A percentile compares a stretch with the other conserved stretches of the same genome.
Conservation (phyloP, 2,797 vertebrate genomes). For the Lophius americanus region DNA sequence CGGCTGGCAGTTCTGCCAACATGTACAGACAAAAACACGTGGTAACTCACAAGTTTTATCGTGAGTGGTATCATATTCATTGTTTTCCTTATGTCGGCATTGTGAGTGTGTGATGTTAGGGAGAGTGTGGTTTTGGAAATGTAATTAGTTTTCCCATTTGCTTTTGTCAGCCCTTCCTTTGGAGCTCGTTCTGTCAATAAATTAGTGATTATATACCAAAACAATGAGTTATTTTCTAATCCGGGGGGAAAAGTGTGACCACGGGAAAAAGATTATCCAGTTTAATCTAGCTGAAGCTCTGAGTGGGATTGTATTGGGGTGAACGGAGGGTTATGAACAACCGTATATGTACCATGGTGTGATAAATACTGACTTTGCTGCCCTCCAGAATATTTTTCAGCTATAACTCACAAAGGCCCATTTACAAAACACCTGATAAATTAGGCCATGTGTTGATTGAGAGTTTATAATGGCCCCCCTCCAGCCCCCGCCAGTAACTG, state of each 20-base stretch:
- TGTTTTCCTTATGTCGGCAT: conserved; percentile 52
- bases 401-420: conserved; percentile 23
- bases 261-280: conserved; percentile 81
- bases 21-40: conserved; percentile 44
- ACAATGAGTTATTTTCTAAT: conserved; percentile 81
- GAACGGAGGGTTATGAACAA: conserved; percentile 58
- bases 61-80: conserved; percentile 52
- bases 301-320: conserved; percentile 65
- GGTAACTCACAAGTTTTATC: conserved; percentile 43
- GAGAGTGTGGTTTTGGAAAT: conserved; percentile 58
- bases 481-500: conserved; percentile 49
- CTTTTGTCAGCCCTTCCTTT: conserved; percentile 65
- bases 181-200: conserved; percentile 79
- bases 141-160: conserved; percentile 62
- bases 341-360: conserved; percentile 19
- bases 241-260: conserved; percentile 74
- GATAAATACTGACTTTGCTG: conserved; percentile 32
- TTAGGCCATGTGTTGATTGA: conserved; percentile 87
- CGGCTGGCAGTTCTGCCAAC: conserved; percentile 20
- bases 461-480: conserved; percentile 80
- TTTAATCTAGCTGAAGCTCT: conserved; percentile 66
- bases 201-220: conserved; percentile 82
- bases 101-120: conserved; percentile 44
- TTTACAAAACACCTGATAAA: conserved; percentile 71
- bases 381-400: conserved; percentile 24